Percentiles rank a stretch among this genome's conserved stretches.
phyloP scores from a whole-genome alignment of 2,113 vertebrate genomes.

The Nothobranchius kuhntae region DNA sequence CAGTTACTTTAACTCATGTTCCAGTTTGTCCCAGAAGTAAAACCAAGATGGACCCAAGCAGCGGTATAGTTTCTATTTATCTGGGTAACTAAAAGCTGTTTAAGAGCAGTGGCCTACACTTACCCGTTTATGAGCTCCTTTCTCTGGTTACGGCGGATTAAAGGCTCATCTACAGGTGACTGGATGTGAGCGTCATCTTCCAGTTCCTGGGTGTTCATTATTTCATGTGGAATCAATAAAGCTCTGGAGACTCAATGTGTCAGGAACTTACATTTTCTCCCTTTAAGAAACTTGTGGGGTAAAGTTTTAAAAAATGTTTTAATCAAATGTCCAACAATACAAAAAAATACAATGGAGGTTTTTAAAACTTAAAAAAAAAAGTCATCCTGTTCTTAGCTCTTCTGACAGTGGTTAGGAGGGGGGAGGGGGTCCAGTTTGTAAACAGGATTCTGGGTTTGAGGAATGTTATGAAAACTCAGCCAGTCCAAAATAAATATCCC shows the following conservation, averaged over 20 bases:
- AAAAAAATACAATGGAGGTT: constrained; percentile 75
- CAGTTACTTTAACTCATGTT: constrained; percentile 47
- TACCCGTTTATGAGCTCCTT: constrained; percentile 46
- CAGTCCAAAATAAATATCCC: constrained; percentile 49
- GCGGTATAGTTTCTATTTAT: constrained; percentile 48
- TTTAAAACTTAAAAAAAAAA: constrained; percentile 47
- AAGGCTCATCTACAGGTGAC: constrained; percentile 28
- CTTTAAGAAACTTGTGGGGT: not conserved
- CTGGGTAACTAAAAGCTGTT: constrained; percentile 46
- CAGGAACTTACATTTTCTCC: not conserved
- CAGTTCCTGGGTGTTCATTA: constrained; percentile 54
- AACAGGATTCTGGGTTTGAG: constrained; percentile 7
- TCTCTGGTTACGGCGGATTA: constrained; percentile 32
- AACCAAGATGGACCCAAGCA: constrained; percentile 1
- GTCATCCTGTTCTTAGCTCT: constrained; percentile 21
- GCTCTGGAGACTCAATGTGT: constrained; percentile 60
- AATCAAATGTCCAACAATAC: constrained; percentile 79
- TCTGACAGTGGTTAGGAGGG: constrained; percentile 58
- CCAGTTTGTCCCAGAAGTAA: constrained; percentile 12
- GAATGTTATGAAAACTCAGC: constrained; percentile 43
- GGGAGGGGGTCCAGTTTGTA: not conserved
- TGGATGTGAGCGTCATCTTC: constrained; percentile 35
- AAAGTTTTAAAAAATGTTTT: constrained; percentile 66
- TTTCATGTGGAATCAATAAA: constrained; percentile 71
- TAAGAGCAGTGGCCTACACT: constrained; percentile 67